Conservation (phyloP, 2,113 vertebrate species). For the Amphiprion percula region DNA sequence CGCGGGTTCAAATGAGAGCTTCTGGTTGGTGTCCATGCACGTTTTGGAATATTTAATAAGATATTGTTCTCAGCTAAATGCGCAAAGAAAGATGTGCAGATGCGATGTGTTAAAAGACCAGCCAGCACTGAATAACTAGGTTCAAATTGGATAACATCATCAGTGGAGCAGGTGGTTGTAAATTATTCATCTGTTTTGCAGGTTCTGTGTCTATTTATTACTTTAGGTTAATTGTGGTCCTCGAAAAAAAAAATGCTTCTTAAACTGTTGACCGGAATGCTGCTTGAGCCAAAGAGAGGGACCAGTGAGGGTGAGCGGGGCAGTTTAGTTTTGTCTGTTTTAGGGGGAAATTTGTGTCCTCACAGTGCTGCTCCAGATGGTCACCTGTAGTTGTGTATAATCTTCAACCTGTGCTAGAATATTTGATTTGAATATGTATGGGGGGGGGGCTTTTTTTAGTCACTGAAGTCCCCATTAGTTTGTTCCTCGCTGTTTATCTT, state of each 20-base stretch:
- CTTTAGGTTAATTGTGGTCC: slow-evolving; percentile 27
- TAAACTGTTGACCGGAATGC: not conserved
- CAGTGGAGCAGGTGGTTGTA: slow-evolving; percentile 46
- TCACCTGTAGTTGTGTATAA: not conserved
- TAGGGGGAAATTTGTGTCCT: not conserved
- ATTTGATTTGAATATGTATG: slow-evolving; percentile 27
- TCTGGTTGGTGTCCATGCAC: slow-evolving; percentile 65
- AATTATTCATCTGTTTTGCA: slow-evolving; percentile 61
- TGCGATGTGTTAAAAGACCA: slow-evolving; percentile 43
- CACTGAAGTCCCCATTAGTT: not conserved
- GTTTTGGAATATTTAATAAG: slow-evolving; percentile 63
- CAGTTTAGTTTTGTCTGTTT: not conserved
- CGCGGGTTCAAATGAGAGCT: slow-evolving; percentile 41
- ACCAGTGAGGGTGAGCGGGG: not conserved
- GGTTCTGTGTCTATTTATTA: slow-evolving; percentile 20
- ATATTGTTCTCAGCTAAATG: slow-evolving; percentile 57
- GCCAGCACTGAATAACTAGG: slow-evolving; percentile 32
- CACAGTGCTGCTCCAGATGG: slow-evolving; percentile 19
- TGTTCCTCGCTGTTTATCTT: not conserved
- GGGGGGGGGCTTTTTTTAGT: not conserved
- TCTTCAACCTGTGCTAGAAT: not conserved
- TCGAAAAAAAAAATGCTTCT: not conserved
- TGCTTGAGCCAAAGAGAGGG: not conserved
- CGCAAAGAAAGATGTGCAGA: slow-evolving; percentile 36
- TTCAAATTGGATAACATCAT: slow-evolving; percentile 33